Percentiles rank a stretch among this genome's conserved stretches.
Evolutionary conservation across 1,140 invertebrate species (phyloP).

Genomic region (Drosophila virilis): DNA sequence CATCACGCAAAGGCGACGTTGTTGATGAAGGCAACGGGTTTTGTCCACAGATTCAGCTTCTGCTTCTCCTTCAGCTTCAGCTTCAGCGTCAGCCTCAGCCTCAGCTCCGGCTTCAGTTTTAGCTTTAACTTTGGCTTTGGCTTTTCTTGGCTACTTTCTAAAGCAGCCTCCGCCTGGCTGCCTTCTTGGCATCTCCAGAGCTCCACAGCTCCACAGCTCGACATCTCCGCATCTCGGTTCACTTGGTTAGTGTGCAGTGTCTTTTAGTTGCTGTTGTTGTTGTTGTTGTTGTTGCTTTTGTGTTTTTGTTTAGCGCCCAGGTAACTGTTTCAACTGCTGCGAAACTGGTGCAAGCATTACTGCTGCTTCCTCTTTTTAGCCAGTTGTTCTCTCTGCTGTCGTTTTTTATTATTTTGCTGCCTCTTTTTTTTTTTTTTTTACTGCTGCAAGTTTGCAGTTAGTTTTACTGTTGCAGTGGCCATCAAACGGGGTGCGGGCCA

Average conservation of each 20-base stretch:
- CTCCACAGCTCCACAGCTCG: conserved; percentile 13
- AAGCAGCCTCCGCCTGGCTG: conserved; percentile 41
- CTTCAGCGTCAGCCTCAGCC: conserved; percentile 27
- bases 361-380: conserved; percentile 21
- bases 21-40: conserved; percentile 65
- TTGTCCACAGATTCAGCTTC: conserved; percentile 25
- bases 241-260: conserved; percentile 57
- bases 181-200: conserved; percentile 20
- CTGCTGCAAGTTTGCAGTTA: conserved; percentile 76
- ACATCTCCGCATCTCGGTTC: conserved; percentile 36
- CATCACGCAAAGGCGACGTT: conserved; percentile 70
- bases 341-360: conserved; percentile 76
- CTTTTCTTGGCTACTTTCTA: conserved; percentile 74
- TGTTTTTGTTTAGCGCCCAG: conserved; percentile 74
- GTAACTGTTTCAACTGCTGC: conserved; percentile 73
- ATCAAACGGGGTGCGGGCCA: background rate
- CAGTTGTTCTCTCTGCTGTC: conserved; percentile 19
- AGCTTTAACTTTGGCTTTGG: conserved; percentile 48
- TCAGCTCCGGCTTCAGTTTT: conserved; percentile 19
- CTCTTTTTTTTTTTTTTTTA: conserved; percentile 25
- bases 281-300: conserved; percentile 38
- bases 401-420: conserved; percentile 16
- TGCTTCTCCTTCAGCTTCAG: conserved; percentile 13
- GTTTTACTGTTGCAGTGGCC: conserved; percentile 63
- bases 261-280: conserved; percentile 27